Base-by-base conservation (phyloP, 2,797 vertebrate genomes). In the Sitta carolinensis region DNA sequence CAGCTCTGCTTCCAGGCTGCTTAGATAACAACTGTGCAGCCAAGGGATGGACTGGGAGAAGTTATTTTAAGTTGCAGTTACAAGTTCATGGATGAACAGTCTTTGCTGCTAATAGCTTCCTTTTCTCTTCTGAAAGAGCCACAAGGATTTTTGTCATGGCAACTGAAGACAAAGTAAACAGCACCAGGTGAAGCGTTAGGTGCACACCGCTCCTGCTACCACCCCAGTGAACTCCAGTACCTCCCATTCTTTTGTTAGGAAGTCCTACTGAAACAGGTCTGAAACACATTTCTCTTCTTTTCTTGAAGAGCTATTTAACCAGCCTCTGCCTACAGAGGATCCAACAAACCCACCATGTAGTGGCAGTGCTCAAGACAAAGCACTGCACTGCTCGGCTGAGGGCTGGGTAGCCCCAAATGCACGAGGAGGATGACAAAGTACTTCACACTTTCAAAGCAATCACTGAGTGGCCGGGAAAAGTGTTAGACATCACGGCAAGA, bases 21-120 rank as follows among this genome's bases (percentile, higher is more conserved):
- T 78, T 7, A 63, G 90, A 79, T 69, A 91, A 90, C 69, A 75
- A 89, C 63, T 29, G 47, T 2, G 1, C 3, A 13, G 90, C 78
- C 83, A 82, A 77, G 27, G 18, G 54, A 89, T 23, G 59, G 48
- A 47, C 79, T 16, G 25, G 26, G 48, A 85, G 55, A 90, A 92
- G 82, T 69, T 94, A 95, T 91, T 91, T 94, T 93, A 70, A 92
- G 70, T 84, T 76, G 38, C 66, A 94, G 84, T 81, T 86, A 80
- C 27, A 27, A 79, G 73, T 32, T 90, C 25, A 2, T 76, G n/a
- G 79, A 93, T 82, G 91, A 3, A 0, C 48, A 64, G 30, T 54
- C 10, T 0, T 32, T 70, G 59, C 57, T 58, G 92, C 59, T 84
- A 83, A 89, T 29, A 83, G 69, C 80, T 94, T 86, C 76, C 51